These are phyloP conservation scores for Urocyon cinereoargenteus DNA, from an alignment of 2,797 vertebrate genomes.

Conservation along the genomic window DNA sequence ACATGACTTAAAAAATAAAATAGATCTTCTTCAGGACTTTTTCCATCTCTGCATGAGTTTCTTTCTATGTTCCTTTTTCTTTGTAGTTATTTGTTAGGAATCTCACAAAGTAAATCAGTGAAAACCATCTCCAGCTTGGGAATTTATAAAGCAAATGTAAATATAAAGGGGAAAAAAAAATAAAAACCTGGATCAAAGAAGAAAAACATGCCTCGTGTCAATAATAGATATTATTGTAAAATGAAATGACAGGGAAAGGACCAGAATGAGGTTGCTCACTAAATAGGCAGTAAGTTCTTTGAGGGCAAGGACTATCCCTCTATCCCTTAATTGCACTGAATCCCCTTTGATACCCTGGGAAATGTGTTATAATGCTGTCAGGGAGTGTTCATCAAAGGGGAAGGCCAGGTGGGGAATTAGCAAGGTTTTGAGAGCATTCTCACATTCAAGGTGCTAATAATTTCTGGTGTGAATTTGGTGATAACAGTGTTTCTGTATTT, in stretches of 20 bases:
- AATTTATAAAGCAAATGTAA: conserved; percentile 36
- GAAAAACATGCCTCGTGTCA: background rate
- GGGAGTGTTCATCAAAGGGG: background rate
- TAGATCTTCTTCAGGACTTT: background rate
- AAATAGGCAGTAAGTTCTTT: background rate
- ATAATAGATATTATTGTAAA: background rate
- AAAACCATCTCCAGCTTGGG: background rate
- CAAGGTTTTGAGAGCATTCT: conserved; percentile 2
- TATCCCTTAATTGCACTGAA: background rate
- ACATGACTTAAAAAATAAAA: background rate
- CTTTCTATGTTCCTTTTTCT: background rate
- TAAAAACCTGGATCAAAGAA: background rate
- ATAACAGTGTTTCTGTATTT: conserved; percentile 1
- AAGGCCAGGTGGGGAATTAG: background rate
- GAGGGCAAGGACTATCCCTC: background rate
- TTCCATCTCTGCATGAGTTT: background rate
- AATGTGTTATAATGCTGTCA: background rate
- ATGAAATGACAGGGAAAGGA: background rate
- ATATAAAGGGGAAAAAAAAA: background rate
- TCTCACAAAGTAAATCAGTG: conserved; percentile 9
- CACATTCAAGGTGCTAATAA: conserved; percentile 34
- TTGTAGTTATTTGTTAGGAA: conserved; percentile 11
- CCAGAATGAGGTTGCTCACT: background rate
- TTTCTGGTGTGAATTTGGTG: conserved; percentile 15
- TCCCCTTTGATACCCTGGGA: background rate